These are phyloP conservation scores for Acleris emargana DNA, from an alignment of 2,888 invertebrate genomes.

Conservation along the genomic window DNA sequence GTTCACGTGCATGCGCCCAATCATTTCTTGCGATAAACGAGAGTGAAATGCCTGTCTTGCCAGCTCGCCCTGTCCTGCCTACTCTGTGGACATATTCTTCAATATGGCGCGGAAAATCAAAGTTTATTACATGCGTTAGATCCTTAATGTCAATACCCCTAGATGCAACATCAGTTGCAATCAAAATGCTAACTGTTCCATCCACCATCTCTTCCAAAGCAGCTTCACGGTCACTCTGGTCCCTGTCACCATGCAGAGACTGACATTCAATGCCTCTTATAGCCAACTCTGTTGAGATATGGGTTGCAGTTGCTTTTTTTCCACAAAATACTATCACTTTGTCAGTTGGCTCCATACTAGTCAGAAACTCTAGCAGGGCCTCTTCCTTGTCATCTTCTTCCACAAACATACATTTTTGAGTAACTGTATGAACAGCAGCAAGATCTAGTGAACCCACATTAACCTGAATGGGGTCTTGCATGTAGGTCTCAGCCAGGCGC, in stretches of 20 bases:
- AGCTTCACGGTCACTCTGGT: constrained; percentile 90
- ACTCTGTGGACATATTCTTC: constrained; percentile 98
- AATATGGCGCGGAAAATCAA: constrained; percentile 96
- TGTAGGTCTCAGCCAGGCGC: constrained; percentile 92
- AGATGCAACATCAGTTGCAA: constrained; percentile 98
- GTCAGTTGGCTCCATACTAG: constrained; percentile 87
- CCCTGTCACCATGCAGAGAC: constrained; percentile 95
- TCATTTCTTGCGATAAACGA: constrained; percentile 92
- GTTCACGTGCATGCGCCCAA: constrained; percentile 91
- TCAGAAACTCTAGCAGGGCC: constrained; percentile 87
- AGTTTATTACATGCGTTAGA: constrained; percentile 95
- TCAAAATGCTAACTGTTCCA: constrained; percentile 91
- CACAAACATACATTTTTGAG: constrained; percentile 90
- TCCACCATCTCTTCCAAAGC: constrained; percentile 93
- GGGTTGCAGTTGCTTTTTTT: constrained; percentile 92
- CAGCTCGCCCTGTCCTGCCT: constrained; percentile 97
- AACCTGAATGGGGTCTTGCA: constrained; percentile 95
- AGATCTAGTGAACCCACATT: constrained; percentile 95
- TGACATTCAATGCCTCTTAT: constrained; percentile 88
- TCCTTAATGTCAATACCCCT: constrained; percentile 96
- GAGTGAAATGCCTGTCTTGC: constrained; percentile 91
- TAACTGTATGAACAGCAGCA: constrained; percentile 94
- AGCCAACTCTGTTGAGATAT: constrained; percentile 91
- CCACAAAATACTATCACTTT: constrained; percentile 97
- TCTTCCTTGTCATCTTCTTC: constrained; percentile 88